Evolutionary conservation across 2,888 invertebrate genomes (phyloP).

Genomic region (Pasiphila rectangulata): DNA sequence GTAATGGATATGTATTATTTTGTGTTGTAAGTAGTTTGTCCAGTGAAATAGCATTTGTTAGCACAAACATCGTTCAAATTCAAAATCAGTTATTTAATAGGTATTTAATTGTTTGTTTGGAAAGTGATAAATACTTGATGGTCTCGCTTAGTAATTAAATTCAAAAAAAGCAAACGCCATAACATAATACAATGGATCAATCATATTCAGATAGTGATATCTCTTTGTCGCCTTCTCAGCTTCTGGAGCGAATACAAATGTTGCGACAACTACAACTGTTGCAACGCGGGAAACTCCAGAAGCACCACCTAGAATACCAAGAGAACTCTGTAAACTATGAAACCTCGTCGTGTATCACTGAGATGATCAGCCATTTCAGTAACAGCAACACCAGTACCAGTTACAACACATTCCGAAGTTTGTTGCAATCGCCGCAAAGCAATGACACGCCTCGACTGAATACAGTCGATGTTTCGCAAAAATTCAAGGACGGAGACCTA

Average conservation of each 20-base stretch:
- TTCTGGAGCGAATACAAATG: slow-evolving; percentile 66
- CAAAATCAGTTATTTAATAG: too few species aligned
- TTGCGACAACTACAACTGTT: slow-evolving; percentile 64
- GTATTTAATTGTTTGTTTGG: background rate
- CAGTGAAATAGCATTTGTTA: too few species aligned
- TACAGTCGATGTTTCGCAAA: slow-evolving; percentile 41
- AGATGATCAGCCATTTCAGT: slow-evolving; percentile 71
- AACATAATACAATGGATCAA: slow-evolving; percentile 70
- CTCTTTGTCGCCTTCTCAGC: slow-evolving; percentile 67
- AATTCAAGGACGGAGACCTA: slow-evolving; percentile 55
- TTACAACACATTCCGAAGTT: slow-evolving; percentile 69
- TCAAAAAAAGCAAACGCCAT: too few species aligned
- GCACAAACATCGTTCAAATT: background rate
- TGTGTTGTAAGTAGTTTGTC: too few species aligned
- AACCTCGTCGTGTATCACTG: slow-evolving; percentile 60
- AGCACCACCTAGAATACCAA: slow-evolving; percentile 62
- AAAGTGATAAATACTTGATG: too few species aligned
- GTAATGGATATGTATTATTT: too few species aligned
- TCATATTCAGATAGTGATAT: slow-evolving; percentile 65
- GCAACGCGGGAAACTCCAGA: slow-evolving; percentile 71
- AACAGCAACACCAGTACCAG: slow-evolving; percentile 66
- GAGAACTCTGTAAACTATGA: slow-evolving; percentile 58
- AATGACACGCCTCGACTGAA: slow-evolving; percentile 41
- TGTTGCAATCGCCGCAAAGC: slow-evolving; percentile 56
- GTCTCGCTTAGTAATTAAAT: too few species aligned